Evolutionary conservation across 35 echinoderm and acorn worm genomes (phyloP).

Genomic region (Hemicentrotus pulcherrimus): DNA sequence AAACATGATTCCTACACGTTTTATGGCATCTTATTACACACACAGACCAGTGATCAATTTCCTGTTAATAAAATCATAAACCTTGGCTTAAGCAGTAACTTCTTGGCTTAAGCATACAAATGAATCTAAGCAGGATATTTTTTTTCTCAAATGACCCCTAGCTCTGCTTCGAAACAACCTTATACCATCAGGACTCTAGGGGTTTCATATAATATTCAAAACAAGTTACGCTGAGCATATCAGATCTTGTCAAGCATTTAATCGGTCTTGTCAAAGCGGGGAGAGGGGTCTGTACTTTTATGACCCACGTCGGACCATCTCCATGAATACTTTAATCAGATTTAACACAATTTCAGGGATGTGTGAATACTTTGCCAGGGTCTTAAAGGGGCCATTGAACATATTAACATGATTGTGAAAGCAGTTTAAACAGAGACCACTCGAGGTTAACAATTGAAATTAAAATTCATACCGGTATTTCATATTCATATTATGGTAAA

Average conservation of each 20-base stretch:
- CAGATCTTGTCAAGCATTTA: constrained; percentile 2
- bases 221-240: not conserved
- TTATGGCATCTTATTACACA: not conserved
- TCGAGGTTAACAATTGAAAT: no score
- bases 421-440: not conserved
- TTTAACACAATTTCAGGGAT: constrained; percentile 13
- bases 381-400: not conserved
- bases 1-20: not conserved
- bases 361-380: not conserved
- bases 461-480: no score
- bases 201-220: not conserved
- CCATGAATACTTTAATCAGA: not conserved
- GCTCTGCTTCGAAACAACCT: not conserved
- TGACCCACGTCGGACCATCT: not conserved
- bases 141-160: not conserved
- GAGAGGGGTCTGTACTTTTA: not conserved
- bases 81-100: not conserved
- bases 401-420: not conserved
- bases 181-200: not conserved
- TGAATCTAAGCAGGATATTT: not conserved
- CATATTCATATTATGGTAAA: no score
- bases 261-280: not conserved
- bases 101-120: not conserved
- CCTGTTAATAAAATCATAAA: not conserved
- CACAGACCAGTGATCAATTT: not conserved